Evolutionary conservation across 2,888 invertebrate species (phyloP).

Genomic region (Xanthorhoe spadicearia): DNA sequence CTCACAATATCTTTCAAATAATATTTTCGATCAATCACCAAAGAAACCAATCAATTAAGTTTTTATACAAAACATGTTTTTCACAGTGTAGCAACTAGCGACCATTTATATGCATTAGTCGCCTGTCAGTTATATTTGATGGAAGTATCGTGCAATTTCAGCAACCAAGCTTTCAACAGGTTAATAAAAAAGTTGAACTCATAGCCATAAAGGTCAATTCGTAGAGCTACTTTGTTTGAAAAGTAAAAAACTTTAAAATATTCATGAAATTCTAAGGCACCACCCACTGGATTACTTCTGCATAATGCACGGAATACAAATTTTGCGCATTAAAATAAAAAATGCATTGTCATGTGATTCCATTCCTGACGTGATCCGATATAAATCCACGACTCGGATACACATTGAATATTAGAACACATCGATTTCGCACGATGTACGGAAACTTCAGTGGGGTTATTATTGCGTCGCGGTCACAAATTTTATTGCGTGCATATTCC

Average conservation of each 20-base stretch:
- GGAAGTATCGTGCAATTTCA: conserved; percentile 27
- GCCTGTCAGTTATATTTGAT: conserved; percentile 64
- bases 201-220: conserved; percentile 26
- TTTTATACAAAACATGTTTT: conserved; percentile 38
- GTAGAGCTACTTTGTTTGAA: conserved; percentile 19
- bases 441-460: conserved; percentile 33
- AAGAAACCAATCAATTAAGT: conserved; percentile 30
- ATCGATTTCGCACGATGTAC: conserved; percentile 9
- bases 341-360: conserved; percentile 74
- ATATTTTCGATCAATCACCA: conserved; percentile 24
- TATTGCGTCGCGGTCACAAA: conserved; percentile 61
- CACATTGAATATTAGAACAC: conserved; percentile 51
- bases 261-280: conserved; percentile 72
- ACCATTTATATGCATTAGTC: conserved; percentile 69
- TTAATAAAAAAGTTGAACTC: conserved; percentile 46
- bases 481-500: conserved; percentile 56
- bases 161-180: conserved; percentile 62
- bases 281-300: conserved; percentile 78
- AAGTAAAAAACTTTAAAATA: conserved; percentile 51
- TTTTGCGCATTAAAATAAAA: conserved; percentile 59
- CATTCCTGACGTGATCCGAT: conserved; percentile 65
- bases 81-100: conserved; percentile 43
- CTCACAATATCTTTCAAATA: conserved; percentile 4
- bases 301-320: conserved; percentile 76
- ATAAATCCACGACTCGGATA: conserved; percentile 60